A percentile compares a stretch with the other conserved stretches of the same genome.
Conservation (phyloP, 2,888 invertebrate genomes). For the Heliconius ismenius region DNA sequence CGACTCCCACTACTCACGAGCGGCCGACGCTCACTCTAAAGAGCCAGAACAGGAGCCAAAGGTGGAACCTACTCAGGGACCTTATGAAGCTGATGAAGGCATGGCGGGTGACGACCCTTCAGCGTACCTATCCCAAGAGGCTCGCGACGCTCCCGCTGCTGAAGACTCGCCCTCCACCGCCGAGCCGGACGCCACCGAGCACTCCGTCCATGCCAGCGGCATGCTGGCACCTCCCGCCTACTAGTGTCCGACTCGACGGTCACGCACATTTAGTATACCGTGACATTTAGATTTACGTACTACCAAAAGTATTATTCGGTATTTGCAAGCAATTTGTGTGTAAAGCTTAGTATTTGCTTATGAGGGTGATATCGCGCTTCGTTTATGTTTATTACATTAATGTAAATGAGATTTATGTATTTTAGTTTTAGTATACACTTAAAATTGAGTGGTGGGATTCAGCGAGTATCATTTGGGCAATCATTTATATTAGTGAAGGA, state of each 20-base stretch:
- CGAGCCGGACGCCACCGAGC: slow-evolving; percentile 83
- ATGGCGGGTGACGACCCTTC: slow-evolving; percentile 82
- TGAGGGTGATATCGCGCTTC: slow-evolving; percentile 56
- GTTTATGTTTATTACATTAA: slow-evolving; percentile 53
- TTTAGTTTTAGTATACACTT: slow-evolving; percentile 54
- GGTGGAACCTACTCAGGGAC: slow-evolving; percentile 82
- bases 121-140: slow-evolving; percentile 71
- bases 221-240: slow-evolving; percentile 80
- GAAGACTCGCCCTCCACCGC: slow-evolving; percentile 81
- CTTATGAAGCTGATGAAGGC: slow-evolving; percentile 82
- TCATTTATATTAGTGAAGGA: slow-evolving; percentile 69
- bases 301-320: slow-evolving; percentile 79
- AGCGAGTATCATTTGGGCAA: slow-evolving; percentile 68
- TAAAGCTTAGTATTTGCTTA: slow-evolving; percentile 61
- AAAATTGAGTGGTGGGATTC: slow-evolving; percentile 63
- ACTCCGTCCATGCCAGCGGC: slow-evolving; percentile 79
- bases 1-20: slow-evolving; percentile 82
- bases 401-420: slow-evolving; percentile 64
- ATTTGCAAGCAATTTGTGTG: slow-evolving; percentile 60
- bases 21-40: slow-evolving; percentile 72
- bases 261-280: slow-evolving; percentile 47
- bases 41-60: slow-evolving; percentile 68
- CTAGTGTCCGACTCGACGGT: slow-evolving; percentile 66
- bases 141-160: slow-evolving; percentile 66
- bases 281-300: slow-evolving; percentile 65